These are phyloP conservation scores for Horisme vitalbata DNA, from an alignment of 2,888 invertebrate species.

Conservation along the genomic window DNA sequence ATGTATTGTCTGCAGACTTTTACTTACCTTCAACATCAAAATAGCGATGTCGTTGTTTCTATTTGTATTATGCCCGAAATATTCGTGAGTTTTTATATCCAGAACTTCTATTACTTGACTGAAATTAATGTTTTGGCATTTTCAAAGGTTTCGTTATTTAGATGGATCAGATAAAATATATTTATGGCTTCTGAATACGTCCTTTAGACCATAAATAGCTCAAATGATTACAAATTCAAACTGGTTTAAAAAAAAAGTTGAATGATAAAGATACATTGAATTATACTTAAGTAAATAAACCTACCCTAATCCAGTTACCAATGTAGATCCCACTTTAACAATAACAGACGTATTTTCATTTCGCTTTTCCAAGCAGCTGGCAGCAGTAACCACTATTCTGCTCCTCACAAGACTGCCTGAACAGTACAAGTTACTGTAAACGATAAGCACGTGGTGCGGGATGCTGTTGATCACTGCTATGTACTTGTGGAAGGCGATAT, in stretches of 20 bases:
- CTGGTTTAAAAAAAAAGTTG: too few relatives aligned
- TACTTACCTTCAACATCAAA: slow-evolving; percentile 52
- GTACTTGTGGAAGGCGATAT: slow-evolving; percentile 25
- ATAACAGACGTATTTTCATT: slow-evolving; percentile 31
- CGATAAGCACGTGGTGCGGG: slow-evolving; percentile 60
- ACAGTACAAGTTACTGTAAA: slow-evolving; percentile 56
- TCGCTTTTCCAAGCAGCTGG: slow-evolving; percentile 54
- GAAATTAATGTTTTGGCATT: slow-evolving; percentile 12
- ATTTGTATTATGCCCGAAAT: slow-evolving; percentile 46
- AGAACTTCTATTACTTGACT: slow-evolving; percentile 57
- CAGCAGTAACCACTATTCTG: slow-evolving; percentile 56
- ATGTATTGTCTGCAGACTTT: slow-evolving; percentile 9
- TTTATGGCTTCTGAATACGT: too few relatives aligned
- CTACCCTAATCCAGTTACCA: slow-evolving; percentile 50
- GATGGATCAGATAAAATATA: too few relatives aligned
- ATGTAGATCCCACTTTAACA: slow-evolving; percentile 57
- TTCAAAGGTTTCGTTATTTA: too few relatives aligned
- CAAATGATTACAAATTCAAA: too few relatives aligned
- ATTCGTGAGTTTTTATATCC: slow-evolving; percentile 64
- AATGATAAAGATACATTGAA: too few relatives aligned
- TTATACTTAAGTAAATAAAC: slow-evolving; percentile 1
- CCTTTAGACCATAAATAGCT: too few relatives aligned
- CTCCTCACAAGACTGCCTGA: slow-evolving; percentile 63
- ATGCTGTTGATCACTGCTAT: slow-evolving; percentile 32
- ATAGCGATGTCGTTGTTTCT: slow-evolving; percentile 69